Conservation (phyloP, 2,797 vertebrate species). For the Sparidentex hasta region DNA sequence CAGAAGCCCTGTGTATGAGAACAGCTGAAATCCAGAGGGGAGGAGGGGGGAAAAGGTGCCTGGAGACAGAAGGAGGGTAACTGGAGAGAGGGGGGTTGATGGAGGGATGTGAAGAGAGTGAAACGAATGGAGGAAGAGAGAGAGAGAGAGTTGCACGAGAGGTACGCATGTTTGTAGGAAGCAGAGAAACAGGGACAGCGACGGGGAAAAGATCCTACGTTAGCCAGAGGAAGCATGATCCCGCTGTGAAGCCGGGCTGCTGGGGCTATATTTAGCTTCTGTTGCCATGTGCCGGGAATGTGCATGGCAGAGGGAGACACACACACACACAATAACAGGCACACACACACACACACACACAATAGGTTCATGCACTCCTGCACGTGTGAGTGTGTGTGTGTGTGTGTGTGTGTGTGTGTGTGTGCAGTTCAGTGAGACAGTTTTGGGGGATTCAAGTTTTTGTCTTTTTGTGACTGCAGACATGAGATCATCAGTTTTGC, state of each 20-base stretch:
- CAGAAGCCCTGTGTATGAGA: background rate
- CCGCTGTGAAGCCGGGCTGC: constrained; percentile 74
- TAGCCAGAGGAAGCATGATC: constrained; percentile 79
- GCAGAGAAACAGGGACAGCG: constrained; percentile 44
- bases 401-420: background rate
- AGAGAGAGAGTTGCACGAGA: constrained; percentile 9
- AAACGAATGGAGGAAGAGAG: background rate
- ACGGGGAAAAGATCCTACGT: constrained; percentile 53
- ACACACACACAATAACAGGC: constrained; percentile 38
- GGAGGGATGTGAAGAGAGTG: background rate
- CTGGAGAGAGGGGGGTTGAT: background rate
- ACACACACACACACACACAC: constrained; percentile 22
- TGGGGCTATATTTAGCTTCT: constrained; percentile 85
- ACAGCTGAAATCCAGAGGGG: background rate
- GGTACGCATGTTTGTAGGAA: constrained; percentile 36
- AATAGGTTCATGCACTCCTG: constrained; percentile 32
- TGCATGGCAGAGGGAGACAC: constrained; percentile 56
- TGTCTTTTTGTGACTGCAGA: background rate
- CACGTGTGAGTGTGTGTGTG: constrained; percentile 4
- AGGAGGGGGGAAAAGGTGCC: background rate
- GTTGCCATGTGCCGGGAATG: constrained; percentile 85
- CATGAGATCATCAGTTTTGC: background rate
- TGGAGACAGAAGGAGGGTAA: background rate
- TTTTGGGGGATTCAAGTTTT: background rate
- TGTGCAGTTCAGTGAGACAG: background rate